These are phyloP conservation scores for Sinosuthora webbiana DNA, from an alignment of 2,113 vertebrate species.

Conservation along the genomic window DNA sequence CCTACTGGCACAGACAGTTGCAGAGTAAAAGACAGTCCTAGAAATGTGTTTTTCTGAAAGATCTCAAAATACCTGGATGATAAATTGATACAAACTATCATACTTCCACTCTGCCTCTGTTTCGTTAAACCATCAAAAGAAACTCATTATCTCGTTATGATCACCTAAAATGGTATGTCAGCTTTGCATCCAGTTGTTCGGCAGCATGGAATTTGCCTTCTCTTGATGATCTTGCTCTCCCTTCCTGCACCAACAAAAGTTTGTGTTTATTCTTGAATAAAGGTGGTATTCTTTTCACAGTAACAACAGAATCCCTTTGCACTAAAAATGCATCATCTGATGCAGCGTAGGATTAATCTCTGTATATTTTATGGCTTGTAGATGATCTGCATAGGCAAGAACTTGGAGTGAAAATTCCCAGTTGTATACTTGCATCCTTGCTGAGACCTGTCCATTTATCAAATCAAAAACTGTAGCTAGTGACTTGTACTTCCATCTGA, in stretches of 20 bases:
- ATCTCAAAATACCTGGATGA: not conserved
- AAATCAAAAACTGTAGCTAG: not conserved
- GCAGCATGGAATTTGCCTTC: not conserved
- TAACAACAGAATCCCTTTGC: not conserved
- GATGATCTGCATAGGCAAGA: not conserved
- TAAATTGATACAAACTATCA: not conserved
- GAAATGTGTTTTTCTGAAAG: not conserved
- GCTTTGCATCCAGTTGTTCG: not conserved
- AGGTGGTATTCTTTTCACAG: not conserved
- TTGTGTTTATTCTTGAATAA: not conserved
- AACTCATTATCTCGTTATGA: not conserved
- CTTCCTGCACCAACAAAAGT: not conserved
- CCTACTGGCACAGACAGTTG: not conserved
- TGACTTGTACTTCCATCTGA: not conserved
- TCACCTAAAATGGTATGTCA: not conserved
- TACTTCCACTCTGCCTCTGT: not conserved
- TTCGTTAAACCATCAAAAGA: not conserved
- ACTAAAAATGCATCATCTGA: not conserved
- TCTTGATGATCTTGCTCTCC: not conserved
- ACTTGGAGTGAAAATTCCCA: not conserved
- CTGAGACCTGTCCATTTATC: not conserved
- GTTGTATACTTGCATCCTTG: not conserved
- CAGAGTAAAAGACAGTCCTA: not conserved
- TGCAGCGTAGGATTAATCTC: not conserved
- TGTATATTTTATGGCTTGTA: not conserved